Conservation (phyloP, 1,140 invertebrate species). For the Dolichoris vasculosae region DNA sequence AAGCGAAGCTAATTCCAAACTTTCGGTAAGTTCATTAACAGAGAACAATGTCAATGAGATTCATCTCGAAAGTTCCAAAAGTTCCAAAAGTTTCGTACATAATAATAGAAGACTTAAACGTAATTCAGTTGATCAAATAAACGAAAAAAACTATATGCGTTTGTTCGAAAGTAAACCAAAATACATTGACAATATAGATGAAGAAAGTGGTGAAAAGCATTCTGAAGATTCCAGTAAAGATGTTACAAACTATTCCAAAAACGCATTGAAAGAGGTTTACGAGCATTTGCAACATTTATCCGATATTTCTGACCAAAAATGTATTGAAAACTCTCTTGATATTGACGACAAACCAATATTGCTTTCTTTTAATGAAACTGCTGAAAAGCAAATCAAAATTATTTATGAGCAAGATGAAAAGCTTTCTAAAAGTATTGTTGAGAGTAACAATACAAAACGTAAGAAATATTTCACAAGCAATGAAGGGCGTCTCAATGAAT, state of each 20-base stretch:
- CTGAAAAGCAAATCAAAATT: neutral
- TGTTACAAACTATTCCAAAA: slow-evolving; percentile 38
- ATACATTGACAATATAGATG: neutral
- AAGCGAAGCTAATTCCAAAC: slow-evolving; percentile 31
- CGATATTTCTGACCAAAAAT: neutral
- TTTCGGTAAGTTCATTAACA: neutral
- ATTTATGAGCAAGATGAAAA: neutral
- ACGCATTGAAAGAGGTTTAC: slow-evolving; percentile 9
- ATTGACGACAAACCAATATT: neutral
- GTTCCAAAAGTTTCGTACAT: slow-evolving; percentile 40
- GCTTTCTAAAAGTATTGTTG: neutral
- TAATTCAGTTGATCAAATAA: slow-evolving; percentile 31
- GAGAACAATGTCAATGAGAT: neutral
- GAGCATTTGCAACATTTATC: neutral
- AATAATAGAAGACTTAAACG: slow-evolving; percentile 27
- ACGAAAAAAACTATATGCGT: neutral
- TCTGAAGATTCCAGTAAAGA: neutral
- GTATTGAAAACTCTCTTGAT: neutral
- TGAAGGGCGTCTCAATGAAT: neutral
- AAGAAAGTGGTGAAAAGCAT: neutral
- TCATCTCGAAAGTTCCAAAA: slow-evolving; percentile 37
- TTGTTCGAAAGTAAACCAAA: slow-evolving; percentile 7
- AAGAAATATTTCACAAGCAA: neutral
- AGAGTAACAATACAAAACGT: neutral
- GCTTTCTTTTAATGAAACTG: neutral